Evolutionary conservation across 2,797 vertebrate species (phyloP).

Genomic region (Muscicapa striata): DNA sequence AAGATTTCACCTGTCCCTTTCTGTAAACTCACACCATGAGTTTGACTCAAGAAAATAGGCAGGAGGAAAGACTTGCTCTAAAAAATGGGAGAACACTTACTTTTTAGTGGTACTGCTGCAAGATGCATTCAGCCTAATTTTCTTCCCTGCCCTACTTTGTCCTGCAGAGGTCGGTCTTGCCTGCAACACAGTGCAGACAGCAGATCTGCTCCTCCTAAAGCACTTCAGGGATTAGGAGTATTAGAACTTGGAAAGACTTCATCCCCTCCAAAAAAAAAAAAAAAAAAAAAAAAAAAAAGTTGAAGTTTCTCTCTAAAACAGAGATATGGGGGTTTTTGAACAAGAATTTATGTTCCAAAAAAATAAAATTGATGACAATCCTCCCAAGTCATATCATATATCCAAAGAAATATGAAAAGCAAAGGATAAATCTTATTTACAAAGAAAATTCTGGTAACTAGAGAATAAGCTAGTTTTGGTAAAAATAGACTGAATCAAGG

Average conservation of each 20-base stretch:
- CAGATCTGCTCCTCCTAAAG: not conserved
- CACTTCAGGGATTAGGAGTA: not conserved
- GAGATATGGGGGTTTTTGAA: not conserved
- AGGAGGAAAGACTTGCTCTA: not conserved
- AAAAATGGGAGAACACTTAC: not conserved
- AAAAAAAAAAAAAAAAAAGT: too few relatives aligned
- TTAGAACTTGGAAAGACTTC: not conserved
- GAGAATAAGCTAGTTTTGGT: not conserved
- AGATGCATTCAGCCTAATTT: not conserved
- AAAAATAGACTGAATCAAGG: not conserved
- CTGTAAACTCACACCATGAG: not conserved
- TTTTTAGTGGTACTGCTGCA: not conserved
- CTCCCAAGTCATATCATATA: not conserved
- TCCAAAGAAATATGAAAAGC: not conserved
- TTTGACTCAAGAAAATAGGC: not conserved
- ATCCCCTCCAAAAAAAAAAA: not conserved
- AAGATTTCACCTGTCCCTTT: not conserved
- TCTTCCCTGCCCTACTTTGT: not conserved
- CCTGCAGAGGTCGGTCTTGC: slow-evolving; percentile 78
- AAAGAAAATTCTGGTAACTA: not conserved
- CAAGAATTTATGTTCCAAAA: not conserved
- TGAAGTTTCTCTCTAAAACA: not conserved
- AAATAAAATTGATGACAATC: fast-evolving
- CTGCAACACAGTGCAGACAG: slow-evolving; percentile 31
- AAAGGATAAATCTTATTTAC: not conserved